Evolutionary conservation across 2,113 vertebrate genomes (phyloP), one percentile per base, ranked within the genome.

Genomic region (Lutjanus erythropterus): DNA sequence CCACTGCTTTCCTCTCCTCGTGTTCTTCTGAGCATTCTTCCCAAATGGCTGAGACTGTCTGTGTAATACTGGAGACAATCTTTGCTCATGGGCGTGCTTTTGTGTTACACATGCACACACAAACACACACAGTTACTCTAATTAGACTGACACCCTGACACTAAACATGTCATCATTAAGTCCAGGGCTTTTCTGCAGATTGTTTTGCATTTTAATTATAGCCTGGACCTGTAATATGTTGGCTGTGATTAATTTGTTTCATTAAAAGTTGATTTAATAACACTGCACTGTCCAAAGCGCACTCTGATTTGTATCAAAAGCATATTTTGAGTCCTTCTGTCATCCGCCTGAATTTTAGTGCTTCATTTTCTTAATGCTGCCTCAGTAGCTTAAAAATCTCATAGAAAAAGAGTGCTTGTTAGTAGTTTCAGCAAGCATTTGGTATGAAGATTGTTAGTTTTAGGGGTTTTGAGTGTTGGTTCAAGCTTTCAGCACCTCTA

Each of bases 11-110:
- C 56, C 62, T 41, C 42, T 82, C 66, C 58, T 77, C 58, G 2
- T 21, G 56, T 44, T 72, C 68, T 16, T 62, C 65, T 68, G 56
- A n/a, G 47, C 67, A 14, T 81, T 70, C 69, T 68, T 71, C 52
- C 55, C 73, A 81, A 86, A 71, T 64, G 64, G 47, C 56, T 41
- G 14, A 18, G 53, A 42, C 56, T 75, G 52, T 37, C 58, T 80
- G 68, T 56, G 61, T 47, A 60, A 61, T 71, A 69, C 71, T 79
- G n/a, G 7, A 78, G 72, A 49, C 61, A 72, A 70, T 61, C 25
- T 82, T 59, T 25, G 21, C 46, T 64, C 46, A 52, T 71, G 33
- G 49, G 39, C 44, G 41, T 33, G 42, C 31, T 69, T 72, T 74
- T 73, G 68, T 58, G 25, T 42, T 52, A 42, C 49, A 64, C 31